A percentile compares a stretch with the other conserved stretches of the same genome.
phyloP scores from a whole-genome alignment of 1,140 invertebrate genomes.

The Ceratitis capitata region DNA sequence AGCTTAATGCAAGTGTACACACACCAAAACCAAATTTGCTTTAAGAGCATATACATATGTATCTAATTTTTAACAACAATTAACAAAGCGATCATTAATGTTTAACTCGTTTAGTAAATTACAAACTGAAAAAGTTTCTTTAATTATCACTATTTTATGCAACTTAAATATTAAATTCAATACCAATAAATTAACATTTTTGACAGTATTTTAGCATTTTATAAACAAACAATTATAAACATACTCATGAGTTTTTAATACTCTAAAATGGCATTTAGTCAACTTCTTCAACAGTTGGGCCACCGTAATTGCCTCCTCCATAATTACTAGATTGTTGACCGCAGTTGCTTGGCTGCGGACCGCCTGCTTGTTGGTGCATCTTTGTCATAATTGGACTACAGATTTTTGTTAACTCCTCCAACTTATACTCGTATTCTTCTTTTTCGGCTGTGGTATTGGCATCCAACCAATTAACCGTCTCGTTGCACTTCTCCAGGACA shows the following conservation, averaged over 20 bases:
- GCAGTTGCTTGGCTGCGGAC: neutral
- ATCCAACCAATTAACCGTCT: conserved; percentile 74
- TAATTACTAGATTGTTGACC: neutral
- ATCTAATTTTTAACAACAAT: too few species aligned
- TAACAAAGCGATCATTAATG: neutral
- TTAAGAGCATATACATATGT: too few species aligned
- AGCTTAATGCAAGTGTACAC: too few species aligned
- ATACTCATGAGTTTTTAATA: too few species aligned
- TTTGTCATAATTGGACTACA: conserved; percentile 63
- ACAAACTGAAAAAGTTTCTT: neutral
- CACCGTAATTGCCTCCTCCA: conserved; percentile 47
- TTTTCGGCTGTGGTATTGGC: conserved; percentile 72
- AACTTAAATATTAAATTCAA: neutral
- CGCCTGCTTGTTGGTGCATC: conserved; percentile 11
- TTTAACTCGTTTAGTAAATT: neutral
- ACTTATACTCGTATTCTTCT: conserved; percentile 73
- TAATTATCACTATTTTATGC: too few species aligned
- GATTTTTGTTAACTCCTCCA: conserved; percentile 68
- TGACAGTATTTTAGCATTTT: too few species aligned
- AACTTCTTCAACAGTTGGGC: conserved; percentile 55
- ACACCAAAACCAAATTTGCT: too few species aligned
- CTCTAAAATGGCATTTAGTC: conserved; percentile 44
- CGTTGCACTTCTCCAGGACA: conserved; percentile 67
- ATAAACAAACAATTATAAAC: too few species aligned
- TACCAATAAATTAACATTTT: too few species aligned